These are phyloP conservation scores for Clamator glandarius DNA, from an alignment of 2,797 vertebrate species.

Conservation along the genomic window DNA sequence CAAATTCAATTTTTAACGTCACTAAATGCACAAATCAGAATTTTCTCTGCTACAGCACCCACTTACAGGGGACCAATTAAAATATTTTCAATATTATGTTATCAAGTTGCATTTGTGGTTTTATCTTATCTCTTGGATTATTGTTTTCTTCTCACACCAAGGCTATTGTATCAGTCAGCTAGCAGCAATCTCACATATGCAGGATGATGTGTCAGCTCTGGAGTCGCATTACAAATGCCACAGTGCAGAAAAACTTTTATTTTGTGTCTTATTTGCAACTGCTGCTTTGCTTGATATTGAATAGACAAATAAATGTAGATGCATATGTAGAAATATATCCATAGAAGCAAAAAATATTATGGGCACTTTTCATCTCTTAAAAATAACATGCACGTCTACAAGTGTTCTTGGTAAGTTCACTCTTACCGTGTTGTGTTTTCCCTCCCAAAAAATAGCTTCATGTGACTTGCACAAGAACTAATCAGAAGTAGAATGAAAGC, in stretches of 20 bases:
- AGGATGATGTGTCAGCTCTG: background rate
- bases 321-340: background rate
- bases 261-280: background rate
- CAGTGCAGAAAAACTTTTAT: background rate
- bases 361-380: background rate
- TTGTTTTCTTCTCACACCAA: background rate
- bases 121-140: background rate
- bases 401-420: background rate
- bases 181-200: background rate
- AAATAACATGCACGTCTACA: background rate
- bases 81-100: background rate
- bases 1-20: background rate
- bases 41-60: background rate
- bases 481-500: background rate
- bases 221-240: background rate
- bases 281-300: background rate
- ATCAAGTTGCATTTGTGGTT: background rate
- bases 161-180: background rate
- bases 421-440: rapidly evolving
- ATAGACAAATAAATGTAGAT: background rate
- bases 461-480: background rate
- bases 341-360: background rate
- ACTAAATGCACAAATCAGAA: background rate
- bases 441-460: background rate
- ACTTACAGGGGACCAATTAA: background rate